These are phyloP conservation scores for Neomonachus schauinslandi DNA, from an alignment of 2,113 vertebrate genomes.

Conservation along the genomic window DNA sequence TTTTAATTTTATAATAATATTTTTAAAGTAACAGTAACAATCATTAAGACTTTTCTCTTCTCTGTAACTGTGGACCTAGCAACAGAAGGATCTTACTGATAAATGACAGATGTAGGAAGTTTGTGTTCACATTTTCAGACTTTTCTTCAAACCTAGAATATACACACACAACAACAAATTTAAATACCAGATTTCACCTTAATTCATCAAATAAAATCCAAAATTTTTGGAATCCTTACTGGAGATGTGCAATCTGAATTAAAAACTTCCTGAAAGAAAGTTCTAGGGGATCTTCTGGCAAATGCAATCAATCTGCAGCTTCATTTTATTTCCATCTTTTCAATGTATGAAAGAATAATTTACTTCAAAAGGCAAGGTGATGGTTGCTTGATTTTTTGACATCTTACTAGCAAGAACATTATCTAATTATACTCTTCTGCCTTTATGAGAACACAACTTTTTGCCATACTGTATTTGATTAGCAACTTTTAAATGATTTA, in stretches of 20 bases:
- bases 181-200: neutral
- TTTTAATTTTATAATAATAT: neutral
- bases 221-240: neutral
- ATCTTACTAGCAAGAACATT: neutral
- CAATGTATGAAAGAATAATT: neutral
- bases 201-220: neutral
- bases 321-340: neutral
- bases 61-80: neutral
- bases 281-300: neutral
- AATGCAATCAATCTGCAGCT: neutral
- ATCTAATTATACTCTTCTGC: neutral
- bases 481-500: neutral
- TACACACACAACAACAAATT: neutral
- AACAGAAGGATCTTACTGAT: neutral
- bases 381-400: neutral
- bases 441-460: neutral
- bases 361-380: neutral
- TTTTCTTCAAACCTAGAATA: neutral
- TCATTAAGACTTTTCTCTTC: neutral
- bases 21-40: neutral
- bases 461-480: neutral
- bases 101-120: neutral
- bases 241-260: neutral
- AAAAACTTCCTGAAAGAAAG: neutral
- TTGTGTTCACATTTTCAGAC: neutral